Evolutionary conservation across 1,140 invertebrate genomes (phyloP), one percentile per base, ranked within the genome.

Genomic region (Cotesia chilonis): DNA sequence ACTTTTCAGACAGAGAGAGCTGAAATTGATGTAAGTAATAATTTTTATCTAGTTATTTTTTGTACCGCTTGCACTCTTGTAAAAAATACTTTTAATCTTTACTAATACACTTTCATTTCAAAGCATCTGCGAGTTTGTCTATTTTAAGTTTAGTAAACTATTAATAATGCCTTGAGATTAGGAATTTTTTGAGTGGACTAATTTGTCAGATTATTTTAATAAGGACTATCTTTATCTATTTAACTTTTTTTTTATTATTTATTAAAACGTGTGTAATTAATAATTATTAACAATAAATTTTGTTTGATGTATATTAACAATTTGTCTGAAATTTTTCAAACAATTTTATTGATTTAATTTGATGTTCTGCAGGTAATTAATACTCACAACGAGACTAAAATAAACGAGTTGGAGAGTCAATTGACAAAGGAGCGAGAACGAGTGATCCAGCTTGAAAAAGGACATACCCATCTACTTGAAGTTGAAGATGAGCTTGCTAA

Each of bases 391-490:
- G 84, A 89, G 72, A 87, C 86, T 59, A 87, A 82, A 82, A 87
- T 90, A 67, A 86, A 87, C 69, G 86, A 90, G 73, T 76, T 91
- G n/a, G 87, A 91, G 75, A 82, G 85, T 63, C 75, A 84, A 70
- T 76, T 90, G 5, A 74, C 80, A 3, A 84, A 87, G 60, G 89
- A 90, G 76, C 78, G 84, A 47, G 84, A 87, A 68, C 82, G 86
- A 72, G 74, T 83, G 6, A 86, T 89, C 77, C 82, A 85, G 51
- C 76, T 89, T 0, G 89, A 90, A 80, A 77, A 77, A 67, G 88
- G 89, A 55, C 85, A 82, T n/a, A 86, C 84, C 52, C 88, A 87
- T 74, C 76, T 89, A n/a, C 89, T 89, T 61, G 89, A 91, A 79
- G 77, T 86, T 3, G 89, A 90, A 74, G 89, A 90, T 78, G 84